These are phyloP conservation scores for Drosophila suzukii DNA, from an alignment of 1,140 invertebrate species.

Conservation along the genomic window DNA sequence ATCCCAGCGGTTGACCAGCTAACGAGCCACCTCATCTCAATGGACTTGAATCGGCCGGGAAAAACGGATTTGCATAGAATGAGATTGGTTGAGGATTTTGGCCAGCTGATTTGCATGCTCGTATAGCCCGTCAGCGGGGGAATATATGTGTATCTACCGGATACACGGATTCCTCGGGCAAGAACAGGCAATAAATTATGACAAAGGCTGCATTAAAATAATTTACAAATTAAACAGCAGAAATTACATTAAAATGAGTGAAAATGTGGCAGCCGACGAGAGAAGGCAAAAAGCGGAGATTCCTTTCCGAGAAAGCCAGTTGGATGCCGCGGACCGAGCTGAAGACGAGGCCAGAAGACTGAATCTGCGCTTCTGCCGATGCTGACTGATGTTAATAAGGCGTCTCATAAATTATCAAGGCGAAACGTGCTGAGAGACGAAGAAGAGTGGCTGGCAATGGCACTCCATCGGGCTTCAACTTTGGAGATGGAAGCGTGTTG, in stretches of 20 bases:
- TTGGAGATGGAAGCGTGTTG: conserved; percentile 30
- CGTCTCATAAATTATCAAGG: conserved; percentile 82
- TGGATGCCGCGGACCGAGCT: conserved; percentile 46
- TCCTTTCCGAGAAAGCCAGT: conserved; percentile 76
- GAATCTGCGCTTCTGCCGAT: conserved; percentile 37
- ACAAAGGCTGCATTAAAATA: conserved; percentile 63
- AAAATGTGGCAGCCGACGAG: conserved; percentile 49
- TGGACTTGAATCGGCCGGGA: conserved; percentile 3
- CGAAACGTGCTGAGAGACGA: conserved; percentile 66
- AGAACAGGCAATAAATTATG: conserved; percentile 56
- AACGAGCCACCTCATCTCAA: conserved; percentile 47
- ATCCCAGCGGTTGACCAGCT: conserved; percentile 47
- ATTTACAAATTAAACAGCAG: conserved; percentile 78
- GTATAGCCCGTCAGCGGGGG: not conserved
- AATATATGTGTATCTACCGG: conserved; percentile 17
- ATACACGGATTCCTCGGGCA: conserved; percentile 13
- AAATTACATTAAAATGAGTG: conserved; percentile 79
- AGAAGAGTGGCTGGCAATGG: conserved; percentile 49
- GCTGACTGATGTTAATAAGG: conserved; percentile 81
- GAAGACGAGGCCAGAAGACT: conserved; percentile 7
- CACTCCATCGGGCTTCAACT: conserved; percentile 5
- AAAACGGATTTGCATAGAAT: conserved; percentile 74
- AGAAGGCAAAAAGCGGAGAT: conserved; percentile 60
- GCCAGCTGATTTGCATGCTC: conserved; percentile 62
- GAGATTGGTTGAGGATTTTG: conserved; percentile 29